Evolutionary conservation across 2,888 invertebrate species (phyloP), one percentile per base, ranked within the genome.

Genomic region (Conops quadrifasciatus): DNA sequence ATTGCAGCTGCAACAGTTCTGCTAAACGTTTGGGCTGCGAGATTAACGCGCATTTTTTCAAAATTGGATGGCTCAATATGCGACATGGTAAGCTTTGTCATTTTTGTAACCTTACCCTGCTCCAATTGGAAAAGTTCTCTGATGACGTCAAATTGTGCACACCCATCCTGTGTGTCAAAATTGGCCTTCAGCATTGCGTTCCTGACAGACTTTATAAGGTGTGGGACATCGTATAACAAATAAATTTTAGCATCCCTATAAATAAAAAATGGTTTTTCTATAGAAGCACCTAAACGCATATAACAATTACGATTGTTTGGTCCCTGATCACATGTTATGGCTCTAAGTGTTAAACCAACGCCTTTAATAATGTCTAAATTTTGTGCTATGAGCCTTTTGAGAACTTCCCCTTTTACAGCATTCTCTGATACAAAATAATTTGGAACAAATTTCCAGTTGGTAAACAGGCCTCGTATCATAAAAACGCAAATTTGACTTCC

Each of bases 11-110:
- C 71, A n/a, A 73, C 72, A 19, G 43, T 73, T 47, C 51, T 30
- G 24, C 56, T 53, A 0, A 73, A 62, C 36, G 67, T 53, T 71
- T 66, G 70, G 15, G 45, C 53, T 19, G 68, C 72, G 21, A 70
- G 62, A 47, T 45, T 60, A 11, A 72, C 66, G 30, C 72, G 67
- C 72, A 73, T 73, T 71, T 67, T 51, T 71, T 71, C 63, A 71
- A 73, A 73, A 19, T 66, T 56, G 9, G 43, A 65, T n/a, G 66
- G 72, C 3, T 49, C 47, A 13, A 72, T 60, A 28, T 70, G 70
- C 4, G 26, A 30, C 26, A 21, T 26, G 9, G 70, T 73, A 21
- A 70, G 30, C 60, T 66, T 72, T 30, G 72, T 65, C 49, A 72
- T 66, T 72, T 67, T 71, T 21, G 70, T 73, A 21, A 63, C 63